Base-by-base conservation (phyloP, 1,140 invertebrate genomes). In the Caenorhabditis tropicalis region DNA sequence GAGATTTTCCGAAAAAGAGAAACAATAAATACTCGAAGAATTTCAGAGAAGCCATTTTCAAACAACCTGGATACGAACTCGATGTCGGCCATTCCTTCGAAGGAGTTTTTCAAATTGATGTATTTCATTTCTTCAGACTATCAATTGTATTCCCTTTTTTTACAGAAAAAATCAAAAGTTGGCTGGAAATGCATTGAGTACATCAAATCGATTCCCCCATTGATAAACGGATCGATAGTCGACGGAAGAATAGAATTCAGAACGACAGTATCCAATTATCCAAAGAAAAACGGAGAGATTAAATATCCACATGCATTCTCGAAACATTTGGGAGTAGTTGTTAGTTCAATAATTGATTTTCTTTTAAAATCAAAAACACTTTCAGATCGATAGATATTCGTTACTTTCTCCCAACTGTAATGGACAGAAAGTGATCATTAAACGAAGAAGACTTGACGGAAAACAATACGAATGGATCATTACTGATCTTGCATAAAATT, bases 31-130 rank as follows among this genome's bases (percentile, higher is more conserved):
- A 36, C 1, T 7, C 2, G 0, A 12, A 7, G 10, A 10, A 27
- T 65, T 36, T 65, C 31, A 65, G 58, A 65, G 16, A 33, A 3
- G 10, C 58, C 19, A 19, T 65, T 27, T 36, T 65, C 2, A 36
- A 33, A 36, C 16, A 19, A 4, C 29, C 58, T 19, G 2, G 7
- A 1, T 19, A 33, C 36, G 12, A 2, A 5, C 19, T 65, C 3
- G 15, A 36, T 6, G 4, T 65, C 7, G 58, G 58, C n/a, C 31
- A 65, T 16, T 65, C 36, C 24, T 65, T 65, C 19, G 58, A 65
- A 36, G 58, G 58, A 33, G 31, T 65, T 65, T 65, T 65, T n/a
- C 10, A 65, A n/a, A n/a, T n/a, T n/a, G n/a, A n/a, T n/a, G n/a
- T n/a, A n/a, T n/a, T n/a, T n/a, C n/a, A n/a, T n/a, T n/a, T n/a